Conservation (phyloP, 2,113 vertebrate species). For the Anguilla rostrata region DNA sequence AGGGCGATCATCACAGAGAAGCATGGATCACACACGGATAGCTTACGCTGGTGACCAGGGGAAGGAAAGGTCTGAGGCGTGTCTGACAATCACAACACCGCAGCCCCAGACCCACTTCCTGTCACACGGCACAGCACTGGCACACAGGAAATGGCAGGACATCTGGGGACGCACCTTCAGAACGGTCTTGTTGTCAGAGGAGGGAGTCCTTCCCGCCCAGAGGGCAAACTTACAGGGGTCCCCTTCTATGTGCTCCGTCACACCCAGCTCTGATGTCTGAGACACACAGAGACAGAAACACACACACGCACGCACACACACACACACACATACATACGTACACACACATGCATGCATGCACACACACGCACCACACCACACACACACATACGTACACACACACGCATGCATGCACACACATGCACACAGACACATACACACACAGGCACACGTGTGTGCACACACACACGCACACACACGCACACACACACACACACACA, state of each 20-base stretch:
- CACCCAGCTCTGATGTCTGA: constrained; percentile 95
- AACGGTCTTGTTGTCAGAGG: constrained; percentile 97
- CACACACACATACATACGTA: not conserved
- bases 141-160: not conserved
- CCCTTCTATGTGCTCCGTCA: constrained; percentile 96
- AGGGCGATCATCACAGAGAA: not conserved
- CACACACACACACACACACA: too few species aligned
- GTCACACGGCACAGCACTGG: not conserved
- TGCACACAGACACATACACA: too few species aligned
- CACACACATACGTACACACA: too few species aligned
- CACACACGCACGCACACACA: not conserved
- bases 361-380: too few species aligned
- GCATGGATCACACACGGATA: not conserved
- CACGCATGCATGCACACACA: too few species aligned
- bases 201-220: constrained; percentile 96
- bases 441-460: too few species aligned
- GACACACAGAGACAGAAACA: constrained; percentile 36
- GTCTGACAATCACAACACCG: not conserved
- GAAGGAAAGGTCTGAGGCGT: constrained; percentile 7
- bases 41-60: not conserved
- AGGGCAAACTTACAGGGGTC: constrained; percentile 97
- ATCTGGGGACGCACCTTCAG: constrained; percentile 79
- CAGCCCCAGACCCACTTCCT: not conserved
- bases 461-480: too few species aligned
- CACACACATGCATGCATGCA: too few species aligned